Percentiles rank a stretch among this genome's conserved stretches.
Conservation (phyloP, 2,888 invertebrate genomes). For the Drosophila merina region DNA sequence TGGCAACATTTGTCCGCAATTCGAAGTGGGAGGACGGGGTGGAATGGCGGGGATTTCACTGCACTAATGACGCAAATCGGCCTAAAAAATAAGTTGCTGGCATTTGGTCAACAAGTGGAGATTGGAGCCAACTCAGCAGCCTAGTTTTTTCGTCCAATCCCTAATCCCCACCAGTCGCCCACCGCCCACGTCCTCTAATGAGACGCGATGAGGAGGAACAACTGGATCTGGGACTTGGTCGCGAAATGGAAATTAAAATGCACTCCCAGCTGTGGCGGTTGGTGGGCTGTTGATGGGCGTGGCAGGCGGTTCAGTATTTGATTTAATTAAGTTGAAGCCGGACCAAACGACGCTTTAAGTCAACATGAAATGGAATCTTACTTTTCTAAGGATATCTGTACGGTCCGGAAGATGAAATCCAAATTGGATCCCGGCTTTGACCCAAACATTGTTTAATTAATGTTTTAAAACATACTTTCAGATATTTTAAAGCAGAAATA, state of each 20-base stretch:
- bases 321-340: constrained; percentile 64
- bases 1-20: constrained; percentile 54
- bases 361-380: background rate
- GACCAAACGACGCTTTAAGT: background rate
- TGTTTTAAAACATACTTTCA: no score
- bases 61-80: constrained; percentile 74
- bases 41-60: constrained; percentile 38
- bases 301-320: constrained; percentile 45
- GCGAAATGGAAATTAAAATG: constrained; percentile 71
- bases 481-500: no score
- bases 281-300: constrained; percentile 40
- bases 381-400: background rate
- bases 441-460: no score
- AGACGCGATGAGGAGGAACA: constrained; percentile 55
- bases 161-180: background rate
- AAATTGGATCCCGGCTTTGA: no score
- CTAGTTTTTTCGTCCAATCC: constrained; percentile 34
- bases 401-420: no score
- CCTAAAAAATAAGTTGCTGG: constrained; percentile 72
- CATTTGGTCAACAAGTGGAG: constrained; percentile 63
- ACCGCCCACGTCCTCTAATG: constrained; percentile 50
- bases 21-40: background rate
- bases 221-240: constrained; percentile 32
- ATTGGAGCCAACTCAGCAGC: constrained; percentile 48
- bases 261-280: constrained; percentile 42